A percentile compares a stretch with the other conserved stretches of the same genome.
Conservation (phyloP, 2,797 vertebrate genomes). For the Arctocebus calabarensis region DNA sequence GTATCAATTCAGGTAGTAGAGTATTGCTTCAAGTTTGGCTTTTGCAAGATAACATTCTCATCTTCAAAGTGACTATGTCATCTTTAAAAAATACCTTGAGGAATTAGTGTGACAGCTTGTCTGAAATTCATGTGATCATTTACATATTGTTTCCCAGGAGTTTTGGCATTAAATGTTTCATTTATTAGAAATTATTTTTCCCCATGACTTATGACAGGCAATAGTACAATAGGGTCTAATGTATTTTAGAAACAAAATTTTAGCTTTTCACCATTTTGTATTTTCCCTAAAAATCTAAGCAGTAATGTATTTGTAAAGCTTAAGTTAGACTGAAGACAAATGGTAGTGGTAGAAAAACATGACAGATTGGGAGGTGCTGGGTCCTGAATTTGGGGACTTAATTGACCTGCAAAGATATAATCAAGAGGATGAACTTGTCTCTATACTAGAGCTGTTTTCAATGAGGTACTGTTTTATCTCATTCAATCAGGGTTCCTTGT, state of each 20-base stretch:
- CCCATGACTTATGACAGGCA: slow-evolving; percentile 16
- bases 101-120: slow-evolving; percentile 41
- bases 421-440: background rate
- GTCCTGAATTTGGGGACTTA: slow-evolving; percentile 2
- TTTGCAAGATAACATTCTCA: background rate
- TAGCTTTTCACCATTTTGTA: background rate
- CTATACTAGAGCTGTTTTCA: background rate
- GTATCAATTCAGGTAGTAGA: background rate
- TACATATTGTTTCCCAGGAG: slow-evolving; percentile 66
- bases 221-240: background rate
- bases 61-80: background rate
- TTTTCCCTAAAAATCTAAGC: background rate
- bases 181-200: slow-evolving; percentile 61
- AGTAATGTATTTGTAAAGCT: background rate
- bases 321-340: slow-evolving; percentile 15
- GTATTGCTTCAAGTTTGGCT: background rate
- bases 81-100: slow-evolving; percentile 64
- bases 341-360: background rate
- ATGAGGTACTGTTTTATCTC: background rate
- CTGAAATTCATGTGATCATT: slow-evolving; percentile 38
- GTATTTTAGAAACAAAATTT: slow-evolving; percentile 41
- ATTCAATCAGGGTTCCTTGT: slow-evolving; percentile 59
- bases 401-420: slow-evolving; percentile 49
- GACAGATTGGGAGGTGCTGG: background rate
- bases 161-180: slow-evolving; percentile 54